phyloP scores from a whole-genome alignment of 1,140 invertebrate genomes.

The Hestina assimilis region DNA sequence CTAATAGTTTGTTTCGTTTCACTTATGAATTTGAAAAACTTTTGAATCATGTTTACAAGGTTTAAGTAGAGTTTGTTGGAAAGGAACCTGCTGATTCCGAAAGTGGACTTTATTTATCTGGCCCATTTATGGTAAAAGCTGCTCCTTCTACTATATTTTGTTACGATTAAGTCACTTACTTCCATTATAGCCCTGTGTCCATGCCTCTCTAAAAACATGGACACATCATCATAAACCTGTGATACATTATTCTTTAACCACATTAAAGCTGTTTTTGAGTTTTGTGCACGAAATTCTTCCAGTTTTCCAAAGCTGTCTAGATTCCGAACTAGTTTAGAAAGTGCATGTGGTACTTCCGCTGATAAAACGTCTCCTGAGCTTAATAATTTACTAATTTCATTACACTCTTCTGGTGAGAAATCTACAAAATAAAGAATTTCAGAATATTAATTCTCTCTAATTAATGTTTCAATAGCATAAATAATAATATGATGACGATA shows the following conservation, averaged over 20 bases:
- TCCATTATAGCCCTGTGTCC: slow-evolving; percentile 88
- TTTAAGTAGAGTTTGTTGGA: no score
- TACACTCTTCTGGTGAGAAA: slow-evolving; percentile 79
- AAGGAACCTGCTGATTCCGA: no score
- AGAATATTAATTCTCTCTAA: neutral
- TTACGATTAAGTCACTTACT: no score
- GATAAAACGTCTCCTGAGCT: slow-evolving; percentile 84
- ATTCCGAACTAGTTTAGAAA: slow-evolving; percentile 78
- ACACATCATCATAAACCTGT: slow-evolving; percentile 73
- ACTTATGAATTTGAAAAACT: no score
- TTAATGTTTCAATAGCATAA: no score
- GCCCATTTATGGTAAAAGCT: no score
- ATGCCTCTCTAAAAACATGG: slow-evolving; percentile 83
- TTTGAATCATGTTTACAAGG: no score
- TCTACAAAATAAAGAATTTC: slow-evolving; percentile 63
- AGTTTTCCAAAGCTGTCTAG: slow-evolving; percentile 72
- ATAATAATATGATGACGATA: no score
- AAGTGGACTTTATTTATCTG: no score
- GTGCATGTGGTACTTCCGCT: slow-evolving; percentile 80
- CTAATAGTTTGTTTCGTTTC: no score
- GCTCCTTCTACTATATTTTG: no score
- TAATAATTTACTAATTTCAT: slow-evolving; percentile 82
- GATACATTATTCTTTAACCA: slow-evolving; percentile 81
- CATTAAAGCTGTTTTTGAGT: slow-evolving; percentile 74
- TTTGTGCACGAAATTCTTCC: slow-evolving; percentile 78